Conservation (phyloP, 1,140 invertebrate species). For the Acromyrmex echinatior region DNA sequence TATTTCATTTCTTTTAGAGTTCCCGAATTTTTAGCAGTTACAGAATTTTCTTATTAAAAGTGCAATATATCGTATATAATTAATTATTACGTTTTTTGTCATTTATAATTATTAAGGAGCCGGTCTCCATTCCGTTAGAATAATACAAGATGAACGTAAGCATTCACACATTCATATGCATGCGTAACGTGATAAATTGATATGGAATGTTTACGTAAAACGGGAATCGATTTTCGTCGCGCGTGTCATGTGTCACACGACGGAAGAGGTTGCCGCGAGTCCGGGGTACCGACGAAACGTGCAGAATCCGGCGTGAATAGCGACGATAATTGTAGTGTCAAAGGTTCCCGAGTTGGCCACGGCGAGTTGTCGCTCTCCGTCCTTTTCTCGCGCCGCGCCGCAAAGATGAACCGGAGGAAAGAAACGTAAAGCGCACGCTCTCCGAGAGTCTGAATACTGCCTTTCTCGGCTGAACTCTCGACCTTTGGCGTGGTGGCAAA, state of each 20-base stretch:
- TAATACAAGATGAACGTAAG: background rate
- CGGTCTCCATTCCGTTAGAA: constrained; percentile 19
- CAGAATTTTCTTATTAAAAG: constrained; percentile 5
- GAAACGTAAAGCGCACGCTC: constrained; percentile 44
- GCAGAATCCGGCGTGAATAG: constrained; percentile 27
- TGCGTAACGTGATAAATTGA: background rate
- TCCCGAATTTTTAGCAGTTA: background rate
- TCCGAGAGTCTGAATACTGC: constrained; percentile 29
- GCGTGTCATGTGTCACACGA: constrained; percentile 1
- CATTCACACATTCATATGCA: background rate
- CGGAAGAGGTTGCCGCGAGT: background rate
- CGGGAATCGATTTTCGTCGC: constrained; percentile 51
- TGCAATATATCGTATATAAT: constrained; percentile 29
- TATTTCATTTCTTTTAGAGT: background rate
- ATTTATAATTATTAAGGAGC: constrained; percentile 22
- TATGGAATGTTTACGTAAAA: constrained; percentile 13
- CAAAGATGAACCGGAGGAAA: constrained; percentile 1
- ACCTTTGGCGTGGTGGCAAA: constrained; percentile 58
- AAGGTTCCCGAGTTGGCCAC: constrained; percentile 25
- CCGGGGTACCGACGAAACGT: constrained; percentile 11
- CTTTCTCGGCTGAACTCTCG: constrained; percentile 52
- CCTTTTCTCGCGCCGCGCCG: constrained; percentile 7
- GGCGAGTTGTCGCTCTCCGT: constrained; percentile 18
- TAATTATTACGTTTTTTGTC: background rate
- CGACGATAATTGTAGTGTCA: constrained; percentile 62